Evolutionary conservation across 1,140 invertebrate genomes (phyloP).

Genomic region (Psilanteris sp.): DNA sequence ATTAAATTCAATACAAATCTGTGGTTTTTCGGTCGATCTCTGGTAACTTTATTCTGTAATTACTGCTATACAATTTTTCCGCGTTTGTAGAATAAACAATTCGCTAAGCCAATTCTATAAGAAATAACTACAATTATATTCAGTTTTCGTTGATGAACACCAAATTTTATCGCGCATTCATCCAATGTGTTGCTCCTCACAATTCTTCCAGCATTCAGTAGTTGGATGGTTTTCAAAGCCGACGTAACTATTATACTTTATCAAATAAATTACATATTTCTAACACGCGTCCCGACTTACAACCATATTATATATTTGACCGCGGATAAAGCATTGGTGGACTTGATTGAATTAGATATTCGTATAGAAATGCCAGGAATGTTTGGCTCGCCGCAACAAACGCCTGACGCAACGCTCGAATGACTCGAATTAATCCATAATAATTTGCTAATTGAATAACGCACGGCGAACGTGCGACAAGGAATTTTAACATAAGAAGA

Average conservation of each 20-base stretch:
- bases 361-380: constrained; percentile 44
- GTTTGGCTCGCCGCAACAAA: constrained; percentile 46
- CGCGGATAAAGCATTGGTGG: constrained; percentile 44
- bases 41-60: constrained; percentile 8
- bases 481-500: constrained; percentile 11
- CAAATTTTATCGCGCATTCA: constrained; percentile 31
- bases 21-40: constrained; percentile 11
- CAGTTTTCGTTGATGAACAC: constrained; percentile 14
- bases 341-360: constrained; percentile 56
- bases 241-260: constrained; percentile 17
- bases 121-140: constrained; percentile 9
- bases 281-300: constrained; percentile 14
- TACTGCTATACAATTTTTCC: constrained; percentile 17
- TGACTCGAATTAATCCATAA: constrained; percentile 52
- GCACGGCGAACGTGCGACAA: constrained; percentile 4
- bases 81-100: constrained; percentile 47
- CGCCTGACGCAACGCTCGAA: constrained; percentile 31
- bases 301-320: constrained; percentile 26
- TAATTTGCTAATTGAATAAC: constrained; percentile 48
- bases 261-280: constrained; percentile 40
- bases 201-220: constrained; percentile 56
- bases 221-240: not conserved
- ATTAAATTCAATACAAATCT: not conserved
- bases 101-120: constrained; percentile 12
- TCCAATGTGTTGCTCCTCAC: constrained; percentile 74